These are phyloP conservation scores for Gallinago paraguaiae DNA, from an alignment of 2,113 vertebrate species.

Conservation along the genomic window DNA sequence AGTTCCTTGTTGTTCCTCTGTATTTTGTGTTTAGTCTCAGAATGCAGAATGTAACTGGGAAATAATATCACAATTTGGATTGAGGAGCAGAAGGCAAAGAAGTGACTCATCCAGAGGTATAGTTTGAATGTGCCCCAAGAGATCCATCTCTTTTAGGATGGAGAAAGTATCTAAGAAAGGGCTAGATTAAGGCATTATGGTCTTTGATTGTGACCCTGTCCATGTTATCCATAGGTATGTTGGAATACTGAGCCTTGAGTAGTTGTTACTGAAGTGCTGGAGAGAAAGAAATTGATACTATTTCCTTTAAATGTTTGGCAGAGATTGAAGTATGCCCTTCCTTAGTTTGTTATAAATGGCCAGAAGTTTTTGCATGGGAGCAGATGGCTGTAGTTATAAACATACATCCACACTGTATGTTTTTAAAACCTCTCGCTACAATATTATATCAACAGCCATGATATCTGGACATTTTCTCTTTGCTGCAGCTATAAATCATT, in stretches of 20 bases:
- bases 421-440: background rate
- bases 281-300: background rate
- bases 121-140: background rate
- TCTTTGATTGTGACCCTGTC: background rate
- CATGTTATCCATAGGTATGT: background rate
- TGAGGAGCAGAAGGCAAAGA: background rate
- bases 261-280: background rate
- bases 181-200: background rate
- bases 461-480: background rate
- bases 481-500: background rate
- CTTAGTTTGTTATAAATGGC: background rate
- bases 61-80: background rate
- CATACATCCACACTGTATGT: fast-evolving
- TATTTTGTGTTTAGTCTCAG: background rate
- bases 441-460: background rate
- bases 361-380: background rate
- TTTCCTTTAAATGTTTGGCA: background rate
- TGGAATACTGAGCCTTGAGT: background rate
- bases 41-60: background rate
- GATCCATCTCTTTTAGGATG: background rate
- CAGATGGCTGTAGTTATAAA: background rate
- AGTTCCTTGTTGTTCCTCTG: background rate
- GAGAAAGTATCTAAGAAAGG: background rate
- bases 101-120: background rate
- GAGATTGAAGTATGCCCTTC: background rate